These are phyloP conservation scores for Cryptophagus acutangulus DNA, from an alignment of 2,888 invertebrate species.

Conservation along the genomic window DNA sequence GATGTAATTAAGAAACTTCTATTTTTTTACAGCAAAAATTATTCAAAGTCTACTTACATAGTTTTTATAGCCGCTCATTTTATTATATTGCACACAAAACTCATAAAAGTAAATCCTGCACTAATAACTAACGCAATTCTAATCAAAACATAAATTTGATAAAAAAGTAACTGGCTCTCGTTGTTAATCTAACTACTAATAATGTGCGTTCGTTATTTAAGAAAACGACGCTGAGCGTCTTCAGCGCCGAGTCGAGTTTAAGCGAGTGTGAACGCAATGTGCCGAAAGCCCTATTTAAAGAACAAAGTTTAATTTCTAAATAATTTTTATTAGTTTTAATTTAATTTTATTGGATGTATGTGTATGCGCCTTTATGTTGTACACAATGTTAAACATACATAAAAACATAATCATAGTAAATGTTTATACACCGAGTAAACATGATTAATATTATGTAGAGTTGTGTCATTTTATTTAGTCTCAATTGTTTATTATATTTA, in stretches of 20 bases:
- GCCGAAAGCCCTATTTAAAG: slow-evolving; percentile 34
- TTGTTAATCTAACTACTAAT: slow-evolving; percentile 34
- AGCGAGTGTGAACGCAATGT: slow-evolving; percentile 22
- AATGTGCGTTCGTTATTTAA: no score
- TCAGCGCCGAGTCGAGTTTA: slow-evolving; percentile 33
- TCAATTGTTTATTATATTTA: no score
- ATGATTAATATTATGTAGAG: no score
- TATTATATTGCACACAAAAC: slow-evolving; percentile 24
- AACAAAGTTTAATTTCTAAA: slow-evolving; percentile 24
- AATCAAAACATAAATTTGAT: slow-evolving; percentile 4
- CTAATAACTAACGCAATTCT: not conserved
- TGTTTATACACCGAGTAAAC: no score
- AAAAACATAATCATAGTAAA: not conserved
- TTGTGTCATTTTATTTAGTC: no score
- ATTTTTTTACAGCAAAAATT: no score
- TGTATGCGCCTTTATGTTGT: slow-evolving; percentile 3
- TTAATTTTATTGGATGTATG: slow-evolving; percentile 15
- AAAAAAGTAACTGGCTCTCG: slow-evolving; percentile 17
- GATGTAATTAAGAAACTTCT: no score
- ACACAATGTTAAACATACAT: slow-evolving; percentile 4
- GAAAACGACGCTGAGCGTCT: slow-evolving; percentile 38
- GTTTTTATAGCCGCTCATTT: slow-evolving; percentile 35
- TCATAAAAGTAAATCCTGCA: not conserved
- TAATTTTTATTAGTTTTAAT: slow-evolving; percentile 14
- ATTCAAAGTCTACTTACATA: slow-evolving; percentile 34